phyloP scores from a whole-genome alignment of 2,888 invertebrate species.

The Petrolisthes cinctipes region DNA sequence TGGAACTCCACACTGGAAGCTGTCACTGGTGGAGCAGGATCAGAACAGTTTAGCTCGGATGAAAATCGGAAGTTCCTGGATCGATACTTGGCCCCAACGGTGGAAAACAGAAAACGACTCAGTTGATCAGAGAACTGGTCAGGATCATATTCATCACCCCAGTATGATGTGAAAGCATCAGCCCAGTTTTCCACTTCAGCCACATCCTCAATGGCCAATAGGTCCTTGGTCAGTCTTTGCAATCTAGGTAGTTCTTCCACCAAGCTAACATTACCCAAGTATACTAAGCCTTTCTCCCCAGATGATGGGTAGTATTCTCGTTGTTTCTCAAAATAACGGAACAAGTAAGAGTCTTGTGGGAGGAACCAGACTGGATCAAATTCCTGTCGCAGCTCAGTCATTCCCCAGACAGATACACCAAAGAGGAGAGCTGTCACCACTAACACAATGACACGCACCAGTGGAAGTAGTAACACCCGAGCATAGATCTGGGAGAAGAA shows the following conservation, averaged over 20 bases:
- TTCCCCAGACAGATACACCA: slow-evolving; percentile 66
- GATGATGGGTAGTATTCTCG: slow-evolving; percentile 77
- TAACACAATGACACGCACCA: slow-evolving; percentile 73
- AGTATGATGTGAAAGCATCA: slow-evolving; percentile 42
- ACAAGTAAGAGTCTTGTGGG: slow-evolving; percentile 79
- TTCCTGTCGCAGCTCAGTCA: slow-evolving; percentile 79
- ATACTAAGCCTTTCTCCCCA: slow-evolving; percentile 69
- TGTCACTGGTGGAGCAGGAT: slow-evolving; percentile 74
- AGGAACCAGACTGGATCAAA: slow-evolving; percentile 86
- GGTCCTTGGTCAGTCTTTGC: slow-evolving; percentile 21
- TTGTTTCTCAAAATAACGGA: slow-evolving; percentile 75
- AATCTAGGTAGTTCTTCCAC: slow-evolving; percentile 35
- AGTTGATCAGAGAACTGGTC: slow-evolving; percentile 75
- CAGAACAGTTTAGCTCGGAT: slow-evolving; percentile 76
- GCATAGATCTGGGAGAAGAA: slow-evolving; percentile 76
- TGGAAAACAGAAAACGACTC: slow-evolving; percentile 80
- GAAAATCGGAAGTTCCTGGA: slow-evolving; percentile 75
- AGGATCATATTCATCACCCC: slow-evolving; percentile 37
- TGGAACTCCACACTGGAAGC: slow-evolving; percentile 72
- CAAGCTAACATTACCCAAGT: slow-evolving; percentile 52
- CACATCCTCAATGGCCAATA: slow-evolving; percentile 36
- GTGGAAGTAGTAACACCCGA: slow-evolving; percentile 48
- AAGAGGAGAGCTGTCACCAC: slow-evolving; percentile 36
- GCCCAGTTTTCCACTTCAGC: slow-evolving; percentile 76
- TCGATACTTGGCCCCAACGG: slow-evolving; percentile 78